Evolutionary conservation across 2,113 vertebrate genomes (phyloP).

Genomic region (Thamnaconus septentrionalis): DNA sequence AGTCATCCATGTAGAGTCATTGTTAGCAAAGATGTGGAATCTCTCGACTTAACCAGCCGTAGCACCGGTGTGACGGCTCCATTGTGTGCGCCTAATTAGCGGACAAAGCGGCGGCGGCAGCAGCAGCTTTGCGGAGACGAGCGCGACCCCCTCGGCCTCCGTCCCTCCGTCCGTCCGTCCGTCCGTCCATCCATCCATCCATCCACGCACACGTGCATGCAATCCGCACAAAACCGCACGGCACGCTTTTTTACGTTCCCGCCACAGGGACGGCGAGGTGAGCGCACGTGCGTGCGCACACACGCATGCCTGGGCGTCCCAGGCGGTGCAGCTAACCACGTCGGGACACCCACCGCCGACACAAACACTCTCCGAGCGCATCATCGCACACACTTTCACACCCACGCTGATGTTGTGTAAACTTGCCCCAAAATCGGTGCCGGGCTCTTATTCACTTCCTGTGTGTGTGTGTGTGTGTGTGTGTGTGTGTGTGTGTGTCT

Average conservation of each 20-base stretch:
- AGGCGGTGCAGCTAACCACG: conserved; percentile 56
- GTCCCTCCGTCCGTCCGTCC: not conserved
- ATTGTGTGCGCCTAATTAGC: conserved; percentile 73
- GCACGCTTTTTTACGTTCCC: conserved; percentile 29
- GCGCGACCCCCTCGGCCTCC: conserved; percentile 52
- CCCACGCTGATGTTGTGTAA: conserved; percentile 64
- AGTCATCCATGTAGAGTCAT: conserved; percentile 70
- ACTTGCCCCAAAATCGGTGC: conserved; percentile 55
- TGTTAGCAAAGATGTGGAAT: conserved; percentile 71
- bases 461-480: not conserved
- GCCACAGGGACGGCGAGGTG: conserved; percentile 22
- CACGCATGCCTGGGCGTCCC: conserved; percentile 18
- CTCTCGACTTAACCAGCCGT: conserved; percentile 69
- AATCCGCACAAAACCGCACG: not conserved
- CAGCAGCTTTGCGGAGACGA: conserved; percentile 40
- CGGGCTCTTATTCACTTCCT: conserved; percentile 26
- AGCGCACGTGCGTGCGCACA: conserved; percentile 8
- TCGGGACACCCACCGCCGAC: conserved; percentile 64
- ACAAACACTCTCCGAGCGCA: conserved; percentile 62
- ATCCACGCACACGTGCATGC: conserved; percentile 28
- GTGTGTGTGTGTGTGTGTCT: conserved; percentile 15
- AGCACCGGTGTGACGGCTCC: conserved; percentile 66
- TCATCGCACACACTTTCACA: conserved; percentile 61
- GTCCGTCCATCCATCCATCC: no score
- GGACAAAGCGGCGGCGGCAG: conserved; percentile 51